phyloP scores from a whole-genome alignment of 1,140 invertebrate genomes.

The Sminthurinus signatus region DNA sequence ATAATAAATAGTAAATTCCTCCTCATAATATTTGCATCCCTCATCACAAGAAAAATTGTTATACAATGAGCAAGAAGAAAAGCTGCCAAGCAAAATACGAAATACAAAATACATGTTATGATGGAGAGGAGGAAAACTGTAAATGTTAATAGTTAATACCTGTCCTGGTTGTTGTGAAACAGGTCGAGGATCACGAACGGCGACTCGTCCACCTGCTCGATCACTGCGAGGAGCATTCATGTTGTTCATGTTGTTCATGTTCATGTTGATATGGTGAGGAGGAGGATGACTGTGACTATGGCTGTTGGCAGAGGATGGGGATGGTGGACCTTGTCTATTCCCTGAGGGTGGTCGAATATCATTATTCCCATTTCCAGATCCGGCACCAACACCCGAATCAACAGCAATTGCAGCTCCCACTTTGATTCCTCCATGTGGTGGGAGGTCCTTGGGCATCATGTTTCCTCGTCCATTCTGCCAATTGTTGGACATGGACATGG shows the following conservation, averaged over 20 bases:
- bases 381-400: background rate
- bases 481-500: conserved; percentile 3
- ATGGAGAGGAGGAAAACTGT: too few relatives aligned
- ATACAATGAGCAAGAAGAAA: too few relatives aligned
- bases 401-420: too few relatives aligned
- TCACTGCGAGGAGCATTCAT: too few relatives aligned
- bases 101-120: too few relatives aligned
- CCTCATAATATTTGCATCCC: too few relatives aligned
- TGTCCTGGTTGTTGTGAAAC: conserved; percentile 37
- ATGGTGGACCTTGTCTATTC: background rate
- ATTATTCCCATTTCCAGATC: background rate
- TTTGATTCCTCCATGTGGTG: too few relatives aligned
- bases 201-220: conserved; percentile 7
- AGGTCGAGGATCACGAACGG: conserved; percentile 16
- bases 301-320: background rate
- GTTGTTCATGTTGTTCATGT: background rate
- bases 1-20: too few relatives aligned
- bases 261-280: background rate
- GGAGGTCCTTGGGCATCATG: background rate
- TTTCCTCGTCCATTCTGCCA: background rate
- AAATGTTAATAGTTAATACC: too few relatives aligned
- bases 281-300: background rate
- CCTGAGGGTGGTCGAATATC: background rate
- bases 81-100: too few relatives aligned
- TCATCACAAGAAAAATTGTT: too few relatives aligned